Base-by-base conservation (phyloP, 30 jellyfish, hydroid and myxozoan species). In the Hydra vulgaris region DNA sequence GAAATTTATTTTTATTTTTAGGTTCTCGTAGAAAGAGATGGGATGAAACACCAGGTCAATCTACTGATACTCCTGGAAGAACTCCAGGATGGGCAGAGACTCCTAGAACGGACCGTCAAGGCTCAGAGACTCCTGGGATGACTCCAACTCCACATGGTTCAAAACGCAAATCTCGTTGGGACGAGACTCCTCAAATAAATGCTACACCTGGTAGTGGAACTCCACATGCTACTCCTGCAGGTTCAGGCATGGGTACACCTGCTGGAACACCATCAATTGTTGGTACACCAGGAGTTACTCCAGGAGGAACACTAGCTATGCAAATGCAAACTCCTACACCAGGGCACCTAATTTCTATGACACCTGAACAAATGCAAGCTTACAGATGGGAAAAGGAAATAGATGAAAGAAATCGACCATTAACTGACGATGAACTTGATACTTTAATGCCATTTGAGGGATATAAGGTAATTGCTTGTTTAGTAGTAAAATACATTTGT, bases 31-130 rank as follows among this genome's bases (percentile, higher is more conserved):
- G 95, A 7, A 92, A 87, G 80, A 76, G 96, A 40, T 92, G 98
- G 98, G 98, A 92, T 77, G 98, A 92, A 74, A 92, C 98, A 8
- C 98, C 98, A 19, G 84, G 85, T 53, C 96, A 86, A 16, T 90
- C 96, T 0, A 81, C 95, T 0, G 98, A 92, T 71, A 92, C 98
- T 20, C 98, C 98, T 7, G 98, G 98, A 21, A 85, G 98, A 68
- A 92, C 98, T 23, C 98, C 98, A 0, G 98, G 98, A 19, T 92
- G 98, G 98, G 98, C 98, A 21, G 99, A 94, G 70, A 94, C 99
- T 7, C 99, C 99, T 21, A 81, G 92, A 74, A 94, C 96, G 21
- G 99, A 94, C 74, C 89, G 97, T 5, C 77, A 86, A 17, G 96
- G 99, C 22, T 91, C 96, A 7, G 97, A 94, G 66, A 94, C 99